Percentiles rank a stretch among this genome's conserved stretches.
Evolutionary conservation across 2,113 vertebrate genomes (phyloP).

Genomic region (Gallinago undulata): DNA sequence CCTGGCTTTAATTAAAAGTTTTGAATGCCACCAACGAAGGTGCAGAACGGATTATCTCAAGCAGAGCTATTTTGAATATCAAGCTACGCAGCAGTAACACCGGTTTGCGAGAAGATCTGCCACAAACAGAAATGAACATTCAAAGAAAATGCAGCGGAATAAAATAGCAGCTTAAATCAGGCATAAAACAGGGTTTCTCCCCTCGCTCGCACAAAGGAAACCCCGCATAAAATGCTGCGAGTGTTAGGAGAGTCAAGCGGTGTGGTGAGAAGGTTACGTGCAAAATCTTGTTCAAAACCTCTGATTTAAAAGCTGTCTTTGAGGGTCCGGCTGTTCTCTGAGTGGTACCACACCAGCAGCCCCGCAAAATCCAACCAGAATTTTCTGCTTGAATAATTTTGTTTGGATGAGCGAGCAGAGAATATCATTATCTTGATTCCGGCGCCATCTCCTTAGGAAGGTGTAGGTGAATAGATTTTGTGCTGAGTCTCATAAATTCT

Average conservation of each 20-base stretch:
- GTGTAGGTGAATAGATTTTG: conserved; percentile 34
- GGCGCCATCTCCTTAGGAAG: background rate
- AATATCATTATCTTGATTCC: conserved; percentile 38
- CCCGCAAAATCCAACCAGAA: background rate
- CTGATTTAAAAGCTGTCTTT: conserved; percentile 34
- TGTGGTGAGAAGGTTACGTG: background rate
- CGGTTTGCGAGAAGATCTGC: conserved; percentile 23
- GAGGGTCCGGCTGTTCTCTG: background rate
- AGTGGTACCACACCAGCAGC: background rate
- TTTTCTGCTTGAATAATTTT: conserved; percentile 45
- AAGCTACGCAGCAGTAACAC: background rate
- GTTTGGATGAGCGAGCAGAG: background rate
- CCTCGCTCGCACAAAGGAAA: background rate
- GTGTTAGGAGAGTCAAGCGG: background rate
- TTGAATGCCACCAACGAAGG: conserved; percentile 4
- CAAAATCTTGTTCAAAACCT: conserved; percentile 3
- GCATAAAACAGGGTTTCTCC: conserved; percentile 20
- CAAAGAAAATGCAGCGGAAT: conserved; percentile 38
- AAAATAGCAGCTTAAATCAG: conserved; percentile 43
- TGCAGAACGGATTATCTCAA: conserved; percentile 33
- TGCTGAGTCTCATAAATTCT: conserved; percentile 46
- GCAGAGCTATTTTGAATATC: conserved; percentile 45
- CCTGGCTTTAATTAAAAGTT: conserved; percentile 56
- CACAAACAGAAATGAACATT: conserved; percentile 54
- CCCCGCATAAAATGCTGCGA: background rate